Evolutionary conservation across 2,797 vertebrate species (phyloP).

Genomic region (Sciaenops ocellatus): DNA sequence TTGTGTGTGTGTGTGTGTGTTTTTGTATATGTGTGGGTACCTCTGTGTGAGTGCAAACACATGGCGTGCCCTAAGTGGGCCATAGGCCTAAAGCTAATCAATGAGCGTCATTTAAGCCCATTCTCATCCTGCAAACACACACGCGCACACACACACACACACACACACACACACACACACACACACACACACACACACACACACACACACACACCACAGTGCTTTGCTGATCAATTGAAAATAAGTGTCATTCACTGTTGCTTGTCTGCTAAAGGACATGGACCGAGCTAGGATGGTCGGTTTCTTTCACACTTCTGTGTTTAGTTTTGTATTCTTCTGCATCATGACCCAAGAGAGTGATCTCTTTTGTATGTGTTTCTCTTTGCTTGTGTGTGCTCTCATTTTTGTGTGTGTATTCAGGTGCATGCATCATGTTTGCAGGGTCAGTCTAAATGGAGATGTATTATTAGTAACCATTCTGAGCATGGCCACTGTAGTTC

Average conservation of each 20-base stretch:
- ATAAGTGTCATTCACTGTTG: conserved; percentile 79
- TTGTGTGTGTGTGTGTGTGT: conserved; percentile 21
- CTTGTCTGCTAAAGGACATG: conserved; percentile 56
- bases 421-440: conserved; percentile 47
- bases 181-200: conserved; percentile 43
- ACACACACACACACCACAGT: conserved; percentile 49
- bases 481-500: conserved; percentile 69
- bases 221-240: conserved; percentile 84
- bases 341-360: conserved; percentile 41
- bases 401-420: neutral
- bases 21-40: conserved; percentile 33
- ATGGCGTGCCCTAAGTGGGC: conserved; percentile 82
- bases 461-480: conserved; percentile 84
- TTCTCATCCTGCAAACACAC: conserved; percentile 71
- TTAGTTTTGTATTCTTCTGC: conserved; percentile 32
- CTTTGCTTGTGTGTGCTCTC: conserved; percentile 15
- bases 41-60: conserved; percentile 76
- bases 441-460: conserved; percentile 77
- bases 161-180: conserved; percentile 34
- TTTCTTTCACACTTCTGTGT: conserved; percentile 22
- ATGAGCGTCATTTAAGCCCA: conserved; percentile 83
- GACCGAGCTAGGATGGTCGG: conserved; percentile 8
- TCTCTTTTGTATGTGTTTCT: conserved; percentile 56
- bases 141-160: conserved; percentile 34
- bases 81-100: conserved; percentile 82